A percentile compares a stretch with the other conserved stretches of the same genome.
Evolutionary conservation across 2,113 vertebrate genomes (phyloP).

Genomic region (Vanacampus margaritifer): DNA sequence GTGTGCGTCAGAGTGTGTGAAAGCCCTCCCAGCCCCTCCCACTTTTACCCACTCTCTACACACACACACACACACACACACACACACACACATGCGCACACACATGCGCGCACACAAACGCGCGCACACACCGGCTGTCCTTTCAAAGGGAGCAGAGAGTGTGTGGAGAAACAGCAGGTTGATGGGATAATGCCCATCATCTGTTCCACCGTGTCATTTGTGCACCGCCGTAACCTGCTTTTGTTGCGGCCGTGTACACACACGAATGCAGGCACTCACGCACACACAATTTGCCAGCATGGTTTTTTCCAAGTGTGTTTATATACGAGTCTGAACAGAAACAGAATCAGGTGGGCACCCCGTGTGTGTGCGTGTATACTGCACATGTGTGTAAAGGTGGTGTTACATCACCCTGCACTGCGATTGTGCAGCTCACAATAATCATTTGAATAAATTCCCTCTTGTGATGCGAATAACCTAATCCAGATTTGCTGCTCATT

Average conservation of each 20-base stretch:
- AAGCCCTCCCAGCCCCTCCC: slow-evolving; percentile 22
- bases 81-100: not conserved
- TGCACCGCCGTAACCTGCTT: slow-evolving; percentile 60
- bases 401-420: slow-evolving; percentile 23
- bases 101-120: slow-evolving; percentile 29
- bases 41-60: not conserved
- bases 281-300: not conserved
- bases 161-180: slow-evolving; percentile 68
- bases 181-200: slow-evolving; percentile 72
- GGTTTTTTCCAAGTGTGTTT: not conserved
- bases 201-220: slow-evolving; percentile 70
- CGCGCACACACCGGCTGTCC: slow-evolving; percentile 62
- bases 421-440: slow-evolving; percentile 49
- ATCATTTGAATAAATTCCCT: slow-evolving; percentile 50
- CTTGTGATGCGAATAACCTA: slow-evolving; percentile 65
- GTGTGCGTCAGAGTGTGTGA: slow-evolving; percentile 40
- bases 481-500: slow-evolving; percentile 75
- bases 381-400: slow-evolving; percentile 26
- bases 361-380: slow-evolving; percentile 18
- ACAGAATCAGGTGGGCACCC: not conserved
- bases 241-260: slow-evolving; percentile 45
- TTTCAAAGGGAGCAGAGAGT: slow-evolving; percentile 59
- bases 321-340: not conserved
- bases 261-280: slow-evolving; percentile 7
- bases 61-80: not conserved